Conservation (phyloP, 2,888 invertebrate species). For the Blera fallax region DNA sequence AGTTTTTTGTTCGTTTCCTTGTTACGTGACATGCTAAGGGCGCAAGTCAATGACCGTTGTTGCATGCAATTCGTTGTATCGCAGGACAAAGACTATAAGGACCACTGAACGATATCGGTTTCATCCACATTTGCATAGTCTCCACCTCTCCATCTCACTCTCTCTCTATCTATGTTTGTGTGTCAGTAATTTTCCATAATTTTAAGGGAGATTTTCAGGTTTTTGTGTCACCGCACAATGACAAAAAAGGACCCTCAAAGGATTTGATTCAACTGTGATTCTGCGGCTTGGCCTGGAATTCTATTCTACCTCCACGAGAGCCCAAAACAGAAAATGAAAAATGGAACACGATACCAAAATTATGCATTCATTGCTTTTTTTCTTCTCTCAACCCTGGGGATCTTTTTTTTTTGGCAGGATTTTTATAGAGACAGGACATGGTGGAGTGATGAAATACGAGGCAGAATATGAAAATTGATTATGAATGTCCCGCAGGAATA, state of each 20-base stretch:
- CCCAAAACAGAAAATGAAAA: not conserved
- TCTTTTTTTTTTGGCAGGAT: not conserved
- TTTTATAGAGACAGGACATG: not conserved
- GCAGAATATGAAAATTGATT: constrained; percentile 22
- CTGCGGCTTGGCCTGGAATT: constrained; percentile 8
- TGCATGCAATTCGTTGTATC: constrained; percentile 35
- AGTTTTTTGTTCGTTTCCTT: not conserved
- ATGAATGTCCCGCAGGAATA: constrained; percentile 1
- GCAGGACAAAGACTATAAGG: constrained; percentile 29
- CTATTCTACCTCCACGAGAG: not conserved
- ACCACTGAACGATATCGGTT: constrained; percentile 43
- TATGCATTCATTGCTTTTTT: constrained; percentile 33
- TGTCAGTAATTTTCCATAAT: not conserved
- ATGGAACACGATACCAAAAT: constrained; percentile 33
- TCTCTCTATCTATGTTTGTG: not conserved
- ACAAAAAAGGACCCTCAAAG: not conserved
- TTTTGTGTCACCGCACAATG: constrained; percentile 38
- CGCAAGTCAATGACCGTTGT: constrained; percentile 50
- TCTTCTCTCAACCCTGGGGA: not conserved
- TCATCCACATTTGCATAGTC: constrained; percentile 35
- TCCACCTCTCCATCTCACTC: not conserved
- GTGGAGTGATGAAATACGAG: not conserved
- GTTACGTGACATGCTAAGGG: not conserved
- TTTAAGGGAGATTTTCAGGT: constrained; percentile 25
- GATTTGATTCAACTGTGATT: not conserved